Conservation (phyloP, 1,140 invertebrate species). For the Bombus affinis region DNA sequence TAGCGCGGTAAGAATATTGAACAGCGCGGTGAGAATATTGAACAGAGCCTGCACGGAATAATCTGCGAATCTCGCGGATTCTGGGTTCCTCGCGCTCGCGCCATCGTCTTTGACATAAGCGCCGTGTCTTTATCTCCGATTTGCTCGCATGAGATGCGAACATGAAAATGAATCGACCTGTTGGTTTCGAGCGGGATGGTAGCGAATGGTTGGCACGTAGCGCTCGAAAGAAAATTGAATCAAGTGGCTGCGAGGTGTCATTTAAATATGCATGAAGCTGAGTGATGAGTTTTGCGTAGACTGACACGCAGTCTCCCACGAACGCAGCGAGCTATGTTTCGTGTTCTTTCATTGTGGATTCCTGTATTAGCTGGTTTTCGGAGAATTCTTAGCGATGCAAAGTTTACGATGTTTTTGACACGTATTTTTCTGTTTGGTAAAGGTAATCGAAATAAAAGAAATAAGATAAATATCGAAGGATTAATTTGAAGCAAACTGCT, state of each 20-base stretch:
- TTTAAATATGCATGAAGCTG: constrained; percentile 65
- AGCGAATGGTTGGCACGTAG: constrained; percentile 26
- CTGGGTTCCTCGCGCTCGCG: constrained; percentile 32
- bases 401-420: too few relatives aligned
- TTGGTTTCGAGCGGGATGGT: not conserved
- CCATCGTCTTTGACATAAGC: constrained; percentile 44
- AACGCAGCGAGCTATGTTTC: not conserved
- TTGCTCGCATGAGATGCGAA: not conserved
- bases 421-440: too few relatives aligned
- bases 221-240: constrained; percentile 18
- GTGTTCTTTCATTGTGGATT: constrained; percentile 2
- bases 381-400: not conserved
- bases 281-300: constrained; percentile 32
- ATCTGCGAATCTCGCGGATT: constrained; percentile 52
- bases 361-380: not conserved
- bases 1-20: constrained; percentile 54
- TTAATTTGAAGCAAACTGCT: not conserved
- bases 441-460: too few relatives aligned
- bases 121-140: constrained; percentile 46
- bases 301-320: not conserved
- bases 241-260: constrained; percentile 40
- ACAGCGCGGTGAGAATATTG: constrained; percentile 56
- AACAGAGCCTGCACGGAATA: constrained; percentile 48
- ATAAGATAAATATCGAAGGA: not conserved
- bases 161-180: constrained; percentile 4